phyloP scores from a whole-genome alignment of 2,113 vertebrate species.

The Oxyruncus cristatus region DNA sequence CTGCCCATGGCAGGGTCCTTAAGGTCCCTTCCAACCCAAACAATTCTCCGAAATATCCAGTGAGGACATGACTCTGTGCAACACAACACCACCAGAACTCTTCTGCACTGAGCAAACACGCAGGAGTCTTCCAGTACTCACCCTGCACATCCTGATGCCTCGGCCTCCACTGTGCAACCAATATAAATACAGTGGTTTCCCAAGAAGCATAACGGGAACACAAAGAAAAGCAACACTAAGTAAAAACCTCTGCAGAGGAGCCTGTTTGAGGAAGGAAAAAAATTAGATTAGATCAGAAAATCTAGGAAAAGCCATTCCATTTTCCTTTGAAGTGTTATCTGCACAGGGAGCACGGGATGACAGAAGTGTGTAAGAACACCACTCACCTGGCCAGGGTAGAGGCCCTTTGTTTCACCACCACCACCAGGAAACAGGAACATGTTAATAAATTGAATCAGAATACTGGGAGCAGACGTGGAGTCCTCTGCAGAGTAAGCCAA shows the following conservation, averaged over 20 bases:
- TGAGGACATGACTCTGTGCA: neutral
- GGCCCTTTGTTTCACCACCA: conserved; percentile 10
- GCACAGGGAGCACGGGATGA: neutral
- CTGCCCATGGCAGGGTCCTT: neutral
- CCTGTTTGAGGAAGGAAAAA: conserved; percentile 52
- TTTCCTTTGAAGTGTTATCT: neutral
- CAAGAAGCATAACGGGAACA: conserved; percentile 89
- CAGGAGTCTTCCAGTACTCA: conserved; percentile 39
- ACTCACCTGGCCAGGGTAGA: conserved; percentile 89
- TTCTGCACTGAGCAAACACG: fast-evolving
- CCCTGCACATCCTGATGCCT: conserved; percentile 84
- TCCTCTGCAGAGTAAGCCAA: conserved; percentile 77
- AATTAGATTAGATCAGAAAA: neutral
- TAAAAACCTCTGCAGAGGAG: conserved; percentile 83
- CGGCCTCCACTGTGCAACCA: conserved; percentile 85
- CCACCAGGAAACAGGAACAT: conserved; percentile 91
- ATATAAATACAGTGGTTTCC: conserved; percentile 91
- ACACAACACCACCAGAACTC: neutral
- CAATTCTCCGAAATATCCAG: neutral
- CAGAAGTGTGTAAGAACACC: neutral
- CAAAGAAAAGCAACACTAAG: conserved; percentile 82
- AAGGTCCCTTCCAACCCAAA: neutral
- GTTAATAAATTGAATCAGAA: conserved; percentile 95
- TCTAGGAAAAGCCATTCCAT: neutral
- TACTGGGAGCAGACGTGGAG: conserved; percentile 86